Evolutionary conservation across 2,888 invertebrate genomes (phyloP).

Genomic region (Ormyrus nitidulus): DNA sequence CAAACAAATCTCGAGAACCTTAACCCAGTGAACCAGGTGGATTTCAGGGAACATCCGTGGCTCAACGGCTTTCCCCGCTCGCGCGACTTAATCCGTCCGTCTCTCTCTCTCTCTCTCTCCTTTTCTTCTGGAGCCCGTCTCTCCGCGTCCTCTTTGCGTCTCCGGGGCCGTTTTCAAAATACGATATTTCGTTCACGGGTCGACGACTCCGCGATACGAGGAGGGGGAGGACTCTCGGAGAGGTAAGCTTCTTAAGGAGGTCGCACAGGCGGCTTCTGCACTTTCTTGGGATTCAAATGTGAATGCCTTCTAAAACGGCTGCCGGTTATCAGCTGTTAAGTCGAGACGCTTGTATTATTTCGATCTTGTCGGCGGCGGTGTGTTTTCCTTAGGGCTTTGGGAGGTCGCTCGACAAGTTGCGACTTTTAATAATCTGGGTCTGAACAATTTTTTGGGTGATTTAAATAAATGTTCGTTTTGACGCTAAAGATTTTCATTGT

Average conservation of each 20-base stretch:
- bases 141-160: slow-evolving; percentile 33
- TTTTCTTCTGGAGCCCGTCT: not conserved
- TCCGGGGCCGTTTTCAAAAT: slow-evolving; percentile 29
- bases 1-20: slow-evolving; percentile 55
- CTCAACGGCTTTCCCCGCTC: slow-evolving; percentile 1
- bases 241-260: slow-evolving; percentile 64
- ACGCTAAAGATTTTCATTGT: no score
- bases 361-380: not conserved
- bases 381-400: not conserved
- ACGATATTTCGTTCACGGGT: slow-evolving; percentile 60
- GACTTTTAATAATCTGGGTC: no score
- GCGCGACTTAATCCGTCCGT: slow-evolving; percentile 25
- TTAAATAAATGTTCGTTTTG: no score
- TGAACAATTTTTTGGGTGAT: no score
- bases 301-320: slow-evolving; percentile 18
- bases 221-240: not conserved
- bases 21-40: slow-evolving; percentile 45
- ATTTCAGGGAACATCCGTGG: slow-evolving; percentile 30
- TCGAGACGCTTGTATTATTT: slow-evolving; percentile 4
- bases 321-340: slow-evolving; percentile 19
- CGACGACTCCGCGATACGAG: slow-evolving; percentile 49
- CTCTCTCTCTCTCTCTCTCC: not conserved
- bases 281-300: not conserved
- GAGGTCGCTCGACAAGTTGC: no score
- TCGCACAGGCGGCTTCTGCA: slow-evolving; percentile 43